phyloP scores from a whole-genome alignment of 1,140 invertebrate species.

The Bombus sibiricus region DNA sequence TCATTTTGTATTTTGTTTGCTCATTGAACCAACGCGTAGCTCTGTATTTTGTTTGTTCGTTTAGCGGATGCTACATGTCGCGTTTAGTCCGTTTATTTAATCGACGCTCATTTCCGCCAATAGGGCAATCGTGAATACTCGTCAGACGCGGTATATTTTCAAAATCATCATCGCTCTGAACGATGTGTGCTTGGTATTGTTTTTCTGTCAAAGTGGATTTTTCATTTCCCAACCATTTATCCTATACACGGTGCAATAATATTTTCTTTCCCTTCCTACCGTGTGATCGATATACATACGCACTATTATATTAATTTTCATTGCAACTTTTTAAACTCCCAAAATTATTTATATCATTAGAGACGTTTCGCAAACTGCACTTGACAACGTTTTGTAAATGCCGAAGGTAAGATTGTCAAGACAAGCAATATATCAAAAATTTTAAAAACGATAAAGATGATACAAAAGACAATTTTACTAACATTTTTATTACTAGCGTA shows the following conservation, averaged over 20 bases:
- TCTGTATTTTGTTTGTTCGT: not conserved
- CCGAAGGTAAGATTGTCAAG: too few relatives aligned
- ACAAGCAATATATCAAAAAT: too few relatives aligned
- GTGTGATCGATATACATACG: too few relatives aligned
- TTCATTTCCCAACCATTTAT: not conserved
- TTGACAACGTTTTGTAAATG: too few relatives aligned
- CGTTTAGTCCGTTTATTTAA: not conserved
- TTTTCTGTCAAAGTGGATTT: not conserved
- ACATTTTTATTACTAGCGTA: too few relatives aligned
- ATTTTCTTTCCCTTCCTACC: not conserved
- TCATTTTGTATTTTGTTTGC: conserved; percentile 4
- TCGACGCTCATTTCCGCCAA: not conserved
- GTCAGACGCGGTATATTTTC: not conserved
- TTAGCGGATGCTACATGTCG: not conserved
- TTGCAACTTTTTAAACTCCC: too few relatives aligned
- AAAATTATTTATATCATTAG: too few relatives aligned
- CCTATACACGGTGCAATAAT: not conserved
- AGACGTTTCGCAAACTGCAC: too few relatives aligned
- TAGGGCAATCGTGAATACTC: not conserved
- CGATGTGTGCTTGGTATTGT: not conserved
- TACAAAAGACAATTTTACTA: too few relatives aligned
- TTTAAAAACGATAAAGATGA: too few relatives aligned
- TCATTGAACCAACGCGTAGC: not conserved
- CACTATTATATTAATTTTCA: too few relatives aligned
- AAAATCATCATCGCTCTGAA: not conserved